A percentile compares a stretch with the other conserved stretches of the same genome.
phyloP scores from a whole-genome alignment of 1,140 invertebrate genomes.

The Hylaeus anthracinus region DNA sequence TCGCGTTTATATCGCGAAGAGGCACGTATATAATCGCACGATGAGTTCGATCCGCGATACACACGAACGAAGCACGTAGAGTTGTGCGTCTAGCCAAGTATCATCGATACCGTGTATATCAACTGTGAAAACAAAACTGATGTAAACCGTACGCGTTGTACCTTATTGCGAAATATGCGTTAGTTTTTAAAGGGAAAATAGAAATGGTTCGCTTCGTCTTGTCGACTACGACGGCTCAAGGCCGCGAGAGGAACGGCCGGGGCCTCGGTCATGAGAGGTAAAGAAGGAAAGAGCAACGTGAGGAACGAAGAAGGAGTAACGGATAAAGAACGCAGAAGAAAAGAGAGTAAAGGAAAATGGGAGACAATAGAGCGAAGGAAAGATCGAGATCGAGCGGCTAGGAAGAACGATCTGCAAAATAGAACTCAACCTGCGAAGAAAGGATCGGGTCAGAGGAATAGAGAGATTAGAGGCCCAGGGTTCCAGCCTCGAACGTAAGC shows the following conservation, averaged over 20 bases:
- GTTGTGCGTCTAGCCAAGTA: slow-evolving; percentile 30
- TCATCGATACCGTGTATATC: slow-evolving; percentile 19
- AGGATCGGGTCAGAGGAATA: slow-evolving; percentile 14
- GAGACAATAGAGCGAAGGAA: slow-evolving; percentile 26
- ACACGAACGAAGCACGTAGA: slow-evolving; percentile 8
- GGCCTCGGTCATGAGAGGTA: slow-evolving; percentile 58
- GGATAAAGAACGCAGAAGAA: slow-evolving; percentile 28
- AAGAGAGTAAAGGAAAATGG: slow-evolving; percentile 6
- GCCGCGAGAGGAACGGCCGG: slow-evolving; percentile 72
- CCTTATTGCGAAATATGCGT: slow-evolving; percentile 4
- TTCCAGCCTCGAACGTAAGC: not conserved
- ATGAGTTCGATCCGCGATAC: slow-evolving; percentile 49
- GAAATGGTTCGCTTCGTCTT: slow-evolving; percentile 39
- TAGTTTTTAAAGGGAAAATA: slow-evolving; percentile 43
- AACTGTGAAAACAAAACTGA: slow-evolving; percentile 13
- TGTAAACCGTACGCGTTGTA: not conserved
- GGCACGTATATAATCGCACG: slow-evolving; percentile 5
- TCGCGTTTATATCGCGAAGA: slow-evolving; percentile 12
- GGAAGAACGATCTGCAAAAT: slow-evolving; percentile 18
- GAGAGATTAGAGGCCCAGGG: not conserved
- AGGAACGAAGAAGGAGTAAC: slow-evolving; percentile 8
- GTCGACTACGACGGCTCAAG: slow-evolving; percentile 63
- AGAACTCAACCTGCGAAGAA: slow-evolving; percentile 15
- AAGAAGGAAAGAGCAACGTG: slow-evolving; percentile 25
- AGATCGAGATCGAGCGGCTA: slow-evolving; percentile 20